A percentile compares a stretch with the other conserved stretches of the same genome.
phyloP scores from a whole-genome alignment of 2,113 vertebrate genomes.

The Agelaius tricolor region DNA sequence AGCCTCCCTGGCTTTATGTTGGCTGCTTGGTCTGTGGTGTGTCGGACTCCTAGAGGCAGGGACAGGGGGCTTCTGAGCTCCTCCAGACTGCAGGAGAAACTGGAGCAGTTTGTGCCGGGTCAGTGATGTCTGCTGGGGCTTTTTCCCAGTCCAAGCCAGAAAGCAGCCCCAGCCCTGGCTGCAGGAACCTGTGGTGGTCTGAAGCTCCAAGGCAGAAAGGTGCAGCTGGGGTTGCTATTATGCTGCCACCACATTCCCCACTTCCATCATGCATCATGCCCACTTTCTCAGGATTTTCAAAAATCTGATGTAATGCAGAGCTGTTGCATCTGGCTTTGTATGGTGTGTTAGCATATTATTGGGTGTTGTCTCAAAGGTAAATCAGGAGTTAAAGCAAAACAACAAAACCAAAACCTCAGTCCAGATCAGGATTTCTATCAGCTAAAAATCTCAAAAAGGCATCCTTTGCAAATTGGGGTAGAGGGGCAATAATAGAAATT shows the following conservation, averaged over 20 bases:
- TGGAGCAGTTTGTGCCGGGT: background rate
- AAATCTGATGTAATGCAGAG: background rate
- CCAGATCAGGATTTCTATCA: background rate
- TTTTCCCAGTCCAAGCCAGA: background rate
- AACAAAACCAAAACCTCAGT: rapidly evolving
- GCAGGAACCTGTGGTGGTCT: rapidly evolving
- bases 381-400: background rate
- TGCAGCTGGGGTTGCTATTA: background rate
- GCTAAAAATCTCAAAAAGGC: background rate
- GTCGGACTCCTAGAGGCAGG: background rate
- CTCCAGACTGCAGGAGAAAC: background rate
- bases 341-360: rapidly evolving
- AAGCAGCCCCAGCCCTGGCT: rapidly evolving
- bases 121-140: background rate
- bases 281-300: background rate
- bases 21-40: background rate
- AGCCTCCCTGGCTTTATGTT: background rate
- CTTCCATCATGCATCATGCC: background rate
- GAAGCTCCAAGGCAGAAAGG: background rate
- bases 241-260: background rate
- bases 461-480: background rate
- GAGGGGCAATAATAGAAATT: background rate
- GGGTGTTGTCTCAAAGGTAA: background rate
- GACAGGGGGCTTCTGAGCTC: background rate
- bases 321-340: background rate